Evolutionary conservation across 1,140 invertebrate species (phyloP).

Genomic region (Olivierus martensii): DNA sequence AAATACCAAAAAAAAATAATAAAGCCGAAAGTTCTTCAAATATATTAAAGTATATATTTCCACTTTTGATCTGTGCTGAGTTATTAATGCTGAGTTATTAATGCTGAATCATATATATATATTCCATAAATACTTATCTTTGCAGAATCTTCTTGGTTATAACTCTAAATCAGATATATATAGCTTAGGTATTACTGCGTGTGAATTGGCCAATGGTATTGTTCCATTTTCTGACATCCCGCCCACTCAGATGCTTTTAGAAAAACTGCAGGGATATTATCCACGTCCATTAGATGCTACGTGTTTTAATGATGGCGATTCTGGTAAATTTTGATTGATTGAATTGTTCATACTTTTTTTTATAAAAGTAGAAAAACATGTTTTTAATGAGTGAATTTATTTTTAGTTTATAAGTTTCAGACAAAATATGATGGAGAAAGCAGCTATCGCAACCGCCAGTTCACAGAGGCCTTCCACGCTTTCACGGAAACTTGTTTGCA

Average conservation of each 20-base stretch:
- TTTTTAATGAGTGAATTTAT: not conserved
- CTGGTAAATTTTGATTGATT: slow-evolving; percentile 16
- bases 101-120: too few relatives aligned
- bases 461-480: slow-evolving; percentile 57
- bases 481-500: slow-evolving; percentile 53
- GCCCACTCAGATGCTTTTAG: slow-evolving; percentile 72
- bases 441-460: slow-evolving; percentile 35
- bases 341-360: not conserved
- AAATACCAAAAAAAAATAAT: too few relatives aligned
- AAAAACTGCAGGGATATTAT: slow-evolving; percentile 65
- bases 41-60: too few relatives aligned
- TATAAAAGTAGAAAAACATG: not conserved
- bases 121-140: too few relatives aligned
- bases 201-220: slow-evolving; percentile 76
- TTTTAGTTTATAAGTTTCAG: not conserved
- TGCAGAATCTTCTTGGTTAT: slow-evolving; percentile 69
- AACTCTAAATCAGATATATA: slow-evolving; percentile 81
- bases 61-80: too few relatives aligned
- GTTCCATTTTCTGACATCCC: slow-evolving; percentile 69
- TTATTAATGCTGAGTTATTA: too few relatives aligned
- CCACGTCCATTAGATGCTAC: slow-evolving; percentile 62
- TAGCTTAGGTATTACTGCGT: slow-evolving; percentile 70
- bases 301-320: slow-evolving; percentile 41
- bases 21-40: too few relatives aligned
- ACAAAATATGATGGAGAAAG: slow-evolving; percentile 3